Base-by-base conservation (phyloP, 2,888 invertebrate species). In the Coelopa pilipes region DNA sequence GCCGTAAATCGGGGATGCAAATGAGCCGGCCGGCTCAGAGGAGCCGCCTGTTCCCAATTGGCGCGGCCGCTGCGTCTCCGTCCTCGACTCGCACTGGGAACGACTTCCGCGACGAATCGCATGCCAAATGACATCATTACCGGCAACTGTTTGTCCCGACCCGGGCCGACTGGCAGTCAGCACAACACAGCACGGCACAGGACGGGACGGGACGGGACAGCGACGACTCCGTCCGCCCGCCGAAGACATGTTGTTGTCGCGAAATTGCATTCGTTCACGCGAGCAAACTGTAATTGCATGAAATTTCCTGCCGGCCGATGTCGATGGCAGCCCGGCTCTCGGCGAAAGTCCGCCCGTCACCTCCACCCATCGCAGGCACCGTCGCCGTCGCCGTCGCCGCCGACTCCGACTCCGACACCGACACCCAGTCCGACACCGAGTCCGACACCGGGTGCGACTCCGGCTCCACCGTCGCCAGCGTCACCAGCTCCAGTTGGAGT, bases 221-320 rank as follows among this genome's bases (percentile, higher is more conserved):
- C 17, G 19, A 24, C 34, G 7, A 34, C 34, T n/a, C 34, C 34
- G 34, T 34, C 34, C 34, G 34, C 34, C 34, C 34, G 34, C 7
- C 45, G 19, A 55, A 34, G 63, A 74, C 69, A 70, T 70, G 72
- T 75, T 77, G 17, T 77, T 80, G 81, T 81, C 79, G 77, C 78
- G 82, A 82, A 81, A 84, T 80, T 76, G 78, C 79, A 82, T 83
- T 84, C 83, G 82, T 84, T 84, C 82, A 84, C 81, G 82, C 81
- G 81, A 82, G 80, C 82, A 84, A 81, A 81, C 82, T 82, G 81
- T 83, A 84, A 84, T 85, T 79, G 82, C 82, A 80, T 78, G 80
- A 81, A 83, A 85, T 84, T 67, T 75, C 63, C 63, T 63, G 57
- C 47, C 45, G 46, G 70, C 2, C 34, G 34, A 34, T 34, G 34